These are phyloP conservation scores for Anabas testudineus DNA, from an alignment of 2,797 vertebrate species.

Conservation along the genomic window DNA sequence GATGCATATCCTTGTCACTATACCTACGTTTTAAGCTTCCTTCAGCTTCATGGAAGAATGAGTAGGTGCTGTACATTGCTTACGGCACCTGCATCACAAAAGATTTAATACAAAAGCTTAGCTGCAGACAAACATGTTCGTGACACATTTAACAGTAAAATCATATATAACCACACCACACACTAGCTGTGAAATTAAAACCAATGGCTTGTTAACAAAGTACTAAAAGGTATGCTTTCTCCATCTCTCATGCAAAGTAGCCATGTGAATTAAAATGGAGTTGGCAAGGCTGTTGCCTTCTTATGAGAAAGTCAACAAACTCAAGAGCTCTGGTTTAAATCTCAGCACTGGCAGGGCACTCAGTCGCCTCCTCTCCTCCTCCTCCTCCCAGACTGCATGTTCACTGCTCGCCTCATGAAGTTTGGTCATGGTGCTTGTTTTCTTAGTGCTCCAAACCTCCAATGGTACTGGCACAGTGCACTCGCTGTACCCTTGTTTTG, in stretches of 20 bases:
- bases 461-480: conserved; percentile 55
- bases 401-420: conserved; percentile 64
- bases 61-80: conserved; percentile 1
- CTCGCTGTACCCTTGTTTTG: conserved; percentile 58
- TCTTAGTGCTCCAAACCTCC: conserved; percentile 63
- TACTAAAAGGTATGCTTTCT: conserved; percentile 50
- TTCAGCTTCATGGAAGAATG: background rate
- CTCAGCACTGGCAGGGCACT: conserved; percentile 62
- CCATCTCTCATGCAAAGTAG: conserved; percentile 76
- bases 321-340: conserved; percentile 71
- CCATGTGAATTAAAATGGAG: conserved; percentile 66
- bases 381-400: conserved; percentile 62
- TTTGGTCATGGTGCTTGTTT: conserved; percentile 68
- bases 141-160: conserved; percentile 33
- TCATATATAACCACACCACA: conserved; percentile 1
- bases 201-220: conserved; percentile 59
- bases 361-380: conserved; percentile 48
- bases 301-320: conserved; percentile 77
- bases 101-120: conserved; percentile 26
- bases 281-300: conserved; percentile 59
- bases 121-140: conserved; percentile 16
- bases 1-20: background rate
- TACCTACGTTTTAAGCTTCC: background rate
- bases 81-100: conserved; percentile 6
- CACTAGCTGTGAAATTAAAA: conserved; percentile 48